Evolutionary conservation across 2,888 invertebrate genomes (phyloP), one percentile per base, ranked within the genome.

Genomic region (Unio pictorum): DNA sequence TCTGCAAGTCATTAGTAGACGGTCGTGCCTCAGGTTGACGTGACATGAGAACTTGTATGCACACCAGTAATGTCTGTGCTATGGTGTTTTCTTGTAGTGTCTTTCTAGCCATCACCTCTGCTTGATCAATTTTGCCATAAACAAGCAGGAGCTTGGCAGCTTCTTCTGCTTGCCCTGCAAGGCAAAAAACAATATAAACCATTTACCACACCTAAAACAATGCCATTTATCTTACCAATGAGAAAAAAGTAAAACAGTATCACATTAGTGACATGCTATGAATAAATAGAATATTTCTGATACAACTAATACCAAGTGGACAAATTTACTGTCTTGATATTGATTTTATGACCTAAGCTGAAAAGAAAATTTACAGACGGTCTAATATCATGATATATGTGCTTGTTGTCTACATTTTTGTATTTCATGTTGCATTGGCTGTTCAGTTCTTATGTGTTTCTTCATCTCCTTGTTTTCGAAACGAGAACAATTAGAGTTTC

Each of bases 121-220:
- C 83, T 61, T 80, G 70, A 17, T 78, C 69, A 23, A 68, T 61
- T 54, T 72, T 62, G 0, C 85, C 85, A 69, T 75, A 64, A 28
- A 72, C 70, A 18, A 81, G 62, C 66, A 83, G 71, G 34, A 83
- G 68, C 57, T 76, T 66, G 1, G 80, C 73, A 8, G 84, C 84
- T 56, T 78, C 74, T 23, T 65, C 64, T 15, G 71, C 63, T 17
- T 74, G 67, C 34, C 78, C 84, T 84, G 68, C 8, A 79, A 74
- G 30, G 64, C 15, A 57, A 62, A 59, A 65, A 57, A 4, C n/a
- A 0, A 45, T 23, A n/a, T 23, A 28, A n/a, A 45, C 54, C 30
- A 62, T 62, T 34, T 0, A 54, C 23, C 11, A 11, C 11, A 4
- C 11, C n/a, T 0, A 23, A 18, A 59, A 59, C 59, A 23, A 11